These are phyloP conservation scores for Pleuronectes platessa DNA, from an alignment of 2,113 vertebrate species.

Conservation along the genomic window DNA sequence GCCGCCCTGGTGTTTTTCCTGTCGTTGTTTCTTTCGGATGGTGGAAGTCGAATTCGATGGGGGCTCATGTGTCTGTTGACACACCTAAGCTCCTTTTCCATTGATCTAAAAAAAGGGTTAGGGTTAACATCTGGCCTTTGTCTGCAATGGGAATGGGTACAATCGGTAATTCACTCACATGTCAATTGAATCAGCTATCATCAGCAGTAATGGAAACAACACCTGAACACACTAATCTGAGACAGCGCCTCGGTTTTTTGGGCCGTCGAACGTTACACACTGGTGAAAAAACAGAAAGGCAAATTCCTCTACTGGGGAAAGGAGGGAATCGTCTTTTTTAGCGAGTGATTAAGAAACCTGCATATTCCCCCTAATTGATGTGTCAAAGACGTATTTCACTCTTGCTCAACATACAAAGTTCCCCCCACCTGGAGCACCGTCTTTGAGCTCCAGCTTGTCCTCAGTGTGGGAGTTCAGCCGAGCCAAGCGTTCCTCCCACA, in stretches of 20 bases:
- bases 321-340: too few species aligned
- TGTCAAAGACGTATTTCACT: too few species aligned
- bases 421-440: conserved; percentile 23
- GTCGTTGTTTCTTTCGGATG: conserved; percentile 27
- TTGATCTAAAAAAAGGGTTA: background rate
- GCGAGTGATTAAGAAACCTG: too few species aligned
- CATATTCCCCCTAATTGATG: too few species aligned
- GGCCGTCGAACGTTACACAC: too few species aligned
- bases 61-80: conserved; percentile 47
- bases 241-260: too few species aligned
- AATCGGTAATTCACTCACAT: too few species aligned
- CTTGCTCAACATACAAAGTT: background rate
- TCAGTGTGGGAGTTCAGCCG: conserved; percentile 43
- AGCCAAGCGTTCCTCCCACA: conserved; percentile 60
- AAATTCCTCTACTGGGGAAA: conserved; percentile 1
- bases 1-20: conserved; percentile 43
- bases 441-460: conserved; percentile 36
- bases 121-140: background rate
- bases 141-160: background rate
- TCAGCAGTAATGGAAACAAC: too few species aligned
- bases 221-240: too few species aligned
- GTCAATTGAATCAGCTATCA: too few species aligned
- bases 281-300: too few species aligned
- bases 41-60: conserved; percentile 41
- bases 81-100: background rate